phyloP scores from a whole-genome alignment of 2,797 vertebrate species.

The Pitangus sulphuratus region DNA sequence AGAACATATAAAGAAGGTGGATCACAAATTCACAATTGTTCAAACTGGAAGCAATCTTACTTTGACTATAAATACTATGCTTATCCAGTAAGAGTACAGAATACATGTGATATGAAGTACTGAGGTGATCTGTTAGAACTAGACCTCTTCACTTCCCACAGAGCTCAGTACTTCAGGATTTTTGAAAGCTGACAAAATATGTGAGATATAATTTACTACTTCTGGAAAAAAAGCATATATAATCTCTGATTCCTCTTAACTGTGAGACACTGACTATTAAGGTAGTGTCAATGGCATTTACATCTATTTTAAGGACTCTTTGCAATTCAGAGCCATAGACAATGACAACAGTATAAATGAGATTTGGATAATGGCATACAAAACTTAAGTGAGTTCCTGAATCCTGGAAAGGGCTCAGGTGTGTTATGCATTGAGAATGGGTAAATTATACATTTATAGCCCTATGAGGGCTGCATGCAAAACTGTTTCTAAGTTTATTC shows the following conservation, averaged over 20 bases:
- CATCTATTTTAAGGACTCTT: neutral
- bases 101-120: neutral
- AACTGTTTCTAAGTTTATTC: conserved; percentile 37
- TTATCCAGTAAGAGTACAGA: neutral
- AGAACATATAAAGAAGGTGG: neutral
- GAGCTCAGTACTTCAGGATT: neutral
- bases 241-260: neutral
- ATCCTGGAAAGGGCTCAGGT: neutral
- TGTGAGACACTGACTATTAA: neutral
- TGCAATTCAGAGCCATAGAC: neutral
- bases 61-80: neutral
- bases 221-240: neutral
- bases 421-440: neutral
- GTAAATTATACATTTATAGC: neutral
- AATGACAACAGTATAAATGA: neutral
- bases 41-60: neutral
- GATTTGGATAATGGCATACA: neutral
- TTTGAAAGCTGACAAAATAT: neutral
- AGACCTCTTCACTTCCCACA: neutral
- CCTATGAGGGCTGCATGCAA: neutral
- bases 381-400: neutral
- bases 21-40: neutral
- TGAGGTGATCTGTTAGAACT: neutral
- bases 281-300: neutral
- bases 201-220: neutral